Evolutionary conservation across 1,140 invertebrate genomes (phyloP).

Genomic region (Acyrthosiphon pisum): DNA sequence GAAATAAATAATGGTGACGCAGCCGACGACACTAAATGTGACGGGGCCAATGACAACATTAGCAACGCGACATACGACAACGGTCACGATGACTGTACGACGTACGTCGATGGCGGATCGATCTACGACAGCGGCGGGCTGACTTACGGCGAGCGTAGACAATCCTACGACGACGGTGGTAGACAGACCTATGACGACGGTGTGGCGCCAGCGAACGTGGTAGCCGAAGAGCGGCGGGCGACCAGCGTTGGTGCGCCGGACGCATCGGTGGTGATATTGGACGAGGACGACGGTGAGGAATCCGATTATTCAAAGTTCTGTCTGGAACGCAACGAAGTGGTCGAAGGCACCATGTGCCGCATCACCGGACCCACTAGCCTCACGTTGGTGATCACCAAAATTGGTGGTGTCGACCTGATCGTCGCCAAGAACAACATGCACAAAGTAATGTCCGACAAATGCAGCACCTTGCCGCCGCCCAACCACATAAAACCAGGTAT

Average conservation of each 20-base stretch:
- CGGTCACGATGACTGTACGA: too few species aligned
- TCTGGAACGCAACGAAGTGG: background rate
- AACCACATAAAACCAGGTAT: background rate
- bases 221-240: background rate
- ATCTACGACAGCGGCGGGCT: too few species aligned
- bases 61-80: too few species aligned
- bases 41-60: background rate
- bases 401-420: background rate
- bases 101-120: too few species aligned
- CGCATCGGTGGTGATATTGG: too few species aligned
- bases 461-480: background rate
- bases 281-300: background rate
- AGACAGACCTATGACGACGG: background rate
- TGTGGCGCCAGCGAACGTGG: background rate
- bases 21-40: background rate
- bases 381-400: background rate
- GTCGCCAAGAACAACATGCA: background rate
- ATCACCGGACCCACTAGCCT: background rate
- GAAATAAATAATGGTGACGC: background rate
- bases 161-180: too few species aligned
- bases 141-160: too few species aligned
- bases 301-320: background rate
- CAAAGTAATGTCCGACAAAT: background rate
- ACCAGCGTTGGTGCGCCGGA: too few species aligned
- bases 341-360: background rate